Base-by-base conservation (phyloP, 2,888 invertebrate species). In the Rhagophthalmus giganteus region DNA sequence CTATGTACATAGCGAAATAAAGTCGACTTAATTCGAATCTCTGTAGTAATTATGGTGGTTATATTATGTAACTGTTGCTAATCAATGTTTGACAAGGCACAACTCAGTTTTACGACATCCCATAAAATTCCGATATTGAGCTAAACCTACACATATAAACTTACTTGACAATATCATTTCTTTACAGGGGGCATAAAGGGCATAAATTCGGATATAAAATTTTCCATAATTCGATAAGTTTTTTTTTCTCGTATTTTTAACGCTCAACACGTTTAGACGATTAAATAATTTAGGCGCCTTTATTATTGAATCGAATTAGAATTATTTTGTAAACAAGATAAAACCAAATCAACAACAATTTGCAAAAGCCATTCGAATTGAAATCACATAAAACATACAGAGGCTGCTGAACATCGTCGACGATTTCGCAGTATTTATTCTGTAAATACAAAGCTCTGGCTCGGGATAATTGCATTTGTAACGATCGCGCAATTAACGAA, bases 401-500 rank as follows among this genome's bases (percentile, higher is more conserved):
- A 39, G 32, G 34, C 47, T 48, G 55, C 41, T 38, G 54, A 54
- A 39, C 55, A 55, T 51, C 55, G 55, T 48, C 51, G 38, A 50
- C 55, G 55, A 51, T 55, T 50, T 51, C 37, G 42, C 47, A 20
- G 65, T 72, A 71, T 70, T 72, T 71, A 71, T 72, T 70, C 70
- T 61, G 69, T 67, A 70, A 71, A 71, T 67, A 70, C 63, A 68
- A 68, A 68, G 68, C 68, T 62, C 63, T 61, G 62, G 65, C 64
- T 69, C 64, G 64, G 65, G 68, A 69, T 72, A 72, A 72, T 72
- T 72, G 70, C 69, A 70, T 72, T 71, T 70, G 69, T 67, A 72
- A 71, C 71, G 72, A 71, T 71, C 71, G 70, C 62, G 66, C 72
- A 71, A 72, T 72, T 72, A 72, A 65, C 67, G 69, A 68, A 67